Evolutionary conservation across 92 coral and sea anemone species (phyloP).

Genomic region (Phenganax marumi): DNA sequence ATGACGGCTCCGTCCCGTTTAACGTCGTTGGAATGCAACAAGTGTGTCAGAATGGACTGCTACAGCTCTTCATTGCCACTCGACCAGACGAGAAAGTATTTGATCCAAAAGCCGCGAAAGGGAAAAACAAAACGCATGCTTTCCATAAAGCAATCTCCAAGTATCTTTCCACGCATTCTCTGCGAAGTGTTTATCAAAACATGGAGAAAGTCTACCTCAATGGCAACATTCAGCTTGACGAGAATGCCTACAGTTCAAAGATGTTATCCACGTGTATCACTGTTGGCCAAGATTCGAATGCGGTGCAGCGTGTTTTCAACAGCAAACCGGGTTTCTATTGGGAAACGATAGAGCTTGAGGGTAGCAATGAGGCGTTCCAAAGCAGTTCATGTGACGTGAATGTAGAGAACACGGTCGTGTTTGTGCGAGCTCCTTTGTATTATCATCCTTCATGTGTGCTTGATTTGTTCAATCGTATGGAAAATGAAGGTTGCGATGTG

Average conservation of each 20-base stretch:
- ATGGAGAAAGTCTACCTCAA: conserved; percentile 53
- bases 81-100: conserved; percentile 28
- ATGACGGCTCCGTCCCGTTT: conserved; percentile 66
- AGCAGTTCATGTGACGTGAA: not conserved
- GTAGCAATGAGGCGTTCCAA: not conserved
- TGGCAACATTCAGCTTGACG: conserved; percentile 20
- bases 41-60: conserved; percentile 86
- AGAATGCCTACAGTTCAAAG: conserved; percentile 41
- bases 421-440: conserved; percentile 64
- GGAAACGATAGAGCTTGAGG: conserved; percentile 70
- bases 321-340: conserved; percentile 83
- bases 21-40: conserved; percentile 84
- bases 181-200: conserved; percentile 63
- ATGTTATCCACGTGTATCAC: conserved; percentile 64
- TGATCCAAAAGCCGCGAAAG: conserved; percentile 12
- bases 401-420: conserved; percentile 68
- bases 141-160: conserved; percentile 74
- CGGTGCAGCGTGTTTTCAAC: conserved; percentile 80
- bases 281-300: conserved; percentile 78
- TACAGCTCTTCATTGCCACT: conserved; percentile 71
- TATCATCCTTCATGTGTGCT: conserved; percentile 80
- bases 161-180: conserved; percentile 84
- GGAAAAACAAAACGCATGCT: conserved; percentile 35
- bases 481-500: conserved; percentile 70
- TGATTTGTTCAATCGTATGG: conserved; percentile 78